phyloP scores from a whole-genome alignment of 2,113 vertebrate genomes.

The Aspidoscelis tigris region DNA sequence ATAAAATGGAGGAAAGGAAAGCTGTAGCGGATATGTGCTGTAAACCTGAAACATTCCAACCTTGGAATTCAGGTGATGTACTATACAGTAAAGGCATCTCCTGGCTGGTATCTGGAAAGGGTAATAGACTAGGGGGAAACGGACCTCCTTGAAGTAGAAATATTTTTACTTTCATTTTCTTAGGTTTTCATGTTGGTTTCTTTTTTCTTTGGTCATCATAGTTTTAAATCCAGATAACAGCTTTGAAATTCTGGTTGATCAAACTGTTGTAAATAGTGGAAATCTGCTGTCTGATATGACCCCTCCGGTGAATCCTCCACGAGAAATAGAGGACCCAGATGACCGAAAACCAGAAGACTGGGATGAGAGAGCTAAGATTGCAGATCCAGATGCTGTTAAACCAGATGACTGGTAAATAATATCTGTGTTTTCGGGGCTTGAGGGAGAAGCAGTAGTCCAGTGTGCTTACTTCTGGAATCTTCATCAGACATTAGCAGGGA shows the following conservation, averaged over 20 bases:
- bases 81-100: not conserved
- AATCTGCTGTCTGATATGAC: conserved; percentile 91
- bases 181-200: conserved; percentile 28
- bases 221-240: conserved; percentile 96
- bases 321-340: conserved; percentile 95
- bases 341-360: conserved; percentile 97
- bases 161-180: not conserved
- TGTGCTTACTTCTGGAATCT: not conserved
- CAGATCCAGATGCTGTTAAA: conserved; percentile 92
- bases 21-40: too few relatives aligned
- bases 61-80: not conserved
- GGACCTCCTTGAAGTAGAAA: not conserved
- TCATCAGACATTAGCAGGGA: not conserved
- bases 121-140: not conserved
- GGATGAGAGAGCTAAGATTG: conserved; percentile 97
- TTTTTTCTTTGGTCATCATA: conserved; percentile 60
- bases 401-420: conserved; percentile 93
- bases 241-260: conserved; percentile 94
- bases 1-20: not conserved
- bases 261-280: conserved; percentile 92
- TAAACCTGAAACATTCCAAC: not conserved
- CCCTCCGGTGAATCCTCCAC: conserved; percentile 90
- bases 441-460: not conserved
- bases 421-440: not conserved
- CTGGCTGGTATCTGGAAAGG: not conserved